Base-by-base conservation (phyloP, 2,888 invertebrate species). In the Ligdia adustata region DNA sequence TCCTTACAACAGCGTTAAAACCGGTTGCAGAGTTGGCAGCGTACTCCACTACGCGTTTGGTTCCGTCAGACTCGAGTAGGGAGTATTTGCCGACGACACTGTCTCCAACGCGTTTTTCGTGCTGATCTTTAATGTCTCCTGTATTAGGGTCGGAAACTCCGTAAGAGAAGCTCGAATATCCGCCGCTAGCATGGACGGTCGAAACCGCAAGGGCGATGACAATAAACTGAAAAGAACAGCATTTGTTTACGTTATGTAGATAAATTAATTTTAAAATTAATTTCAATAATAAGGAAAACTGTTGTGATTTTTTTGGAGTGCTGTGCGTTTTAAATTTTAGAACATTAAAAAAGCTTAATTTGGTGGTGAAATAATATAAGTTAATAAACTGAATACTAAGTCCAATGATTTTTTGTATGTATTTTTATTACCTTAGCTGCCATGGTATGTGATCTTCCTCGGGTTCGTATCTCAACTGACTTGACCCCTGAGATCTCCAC, bases 41-140 rank as follows among this genome's bases (percentile, higher is more conserved):
- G 57, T 93, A 93, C 57, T 93, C 92, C 1, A 93, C 93, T 7
- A 91, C 91, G 49, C 93, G 90, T 53, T 80, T 81, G 4, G 90
- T 91, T 57, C 93, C 93, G 69, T 93, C 93, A 1, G 93, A 85
- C 62, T 91, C 69, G 77, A 92, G 66, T 20, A 82, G 69, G n/a
- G 82, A 82, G 63, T 82, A 82, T 65, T 82, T 79, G 14, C 82
- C 82, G 27, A 91, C 91, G n/a, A 93, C 93, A 47, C 88, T 91
- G 71, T 92, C 92, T 11, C 93, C 93, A 37, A 90, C 87, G 9
- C 93, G 91, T 14, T 89, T 90, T 74, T 93, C 93, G 35, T 91
- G 91, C 70, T 92, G 92, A 40, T 77, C 79, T 50, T 82, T 82
- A 24, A 79, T 64, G 48, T 82, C 82, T 26, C 82, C 82, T 20